Evolutionary conservation across 2,797 vertebrate genomes (phyloP), one percentile per base, ranked within the genome.

Genomic region (Aulostomus chinensis): DNA sequence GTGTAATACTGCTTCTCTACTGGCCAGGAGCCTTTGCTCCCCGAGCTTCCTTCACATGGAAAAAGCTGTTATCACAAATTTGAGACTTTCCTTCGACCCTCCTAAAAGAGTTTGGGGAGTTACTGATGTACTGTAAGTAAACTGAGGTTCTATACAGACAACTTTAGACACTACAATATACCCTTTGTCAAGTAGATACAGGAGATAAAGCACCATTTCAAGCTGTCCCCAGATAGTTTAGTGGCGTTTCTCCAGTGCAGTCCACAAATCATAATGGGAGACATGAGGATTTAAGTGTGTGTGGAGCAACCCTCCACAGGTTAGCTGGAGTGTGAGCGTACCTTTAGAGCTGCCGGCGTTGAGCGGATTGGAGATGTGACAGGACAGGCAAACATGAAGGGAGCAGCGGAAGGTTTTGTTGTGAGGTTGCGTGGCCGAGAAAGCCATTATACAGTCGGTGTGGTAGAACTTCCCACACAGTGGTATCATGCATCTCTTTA

Each of bases 391-490:
- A 54, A 96, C 94, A 12, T 99, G 97, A 53, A 98, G 89, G 8
- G 97, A 92, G 86, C 97, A 99, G 75, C 97, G 93, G 79, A 95
- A 93, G 64, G 95, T 94, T 78, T 94, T 96, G 86, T 93, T 95
- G 74, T 97, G 95, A 12, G 88, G 75, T 54, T 94, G 90, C 0
- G 95, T 95, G 43, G 94, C 93, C 0, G 93, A 89, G 26, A 92
- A 93, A 40, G 93, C 92, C 65, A 91, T 59, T 30, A 96, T 92
- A 53, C 97, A 99, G 0, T 94, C 92, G 15, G 89, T 87, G 43
- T 99, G 97, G 81, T 99, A 99, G 69, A 96, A 99, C 80, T 98
- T 98, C 54, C 96, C 97, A 60, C 97, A 99, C 41, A 98, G 84
- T 1, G 97, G 94, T 49, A 98, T 91, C 64, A 95, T 91, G 83